phyloP scores from a whole-genome alignment of 2,888 invertebrate genomes.

The Apamea sordens region DNA sequence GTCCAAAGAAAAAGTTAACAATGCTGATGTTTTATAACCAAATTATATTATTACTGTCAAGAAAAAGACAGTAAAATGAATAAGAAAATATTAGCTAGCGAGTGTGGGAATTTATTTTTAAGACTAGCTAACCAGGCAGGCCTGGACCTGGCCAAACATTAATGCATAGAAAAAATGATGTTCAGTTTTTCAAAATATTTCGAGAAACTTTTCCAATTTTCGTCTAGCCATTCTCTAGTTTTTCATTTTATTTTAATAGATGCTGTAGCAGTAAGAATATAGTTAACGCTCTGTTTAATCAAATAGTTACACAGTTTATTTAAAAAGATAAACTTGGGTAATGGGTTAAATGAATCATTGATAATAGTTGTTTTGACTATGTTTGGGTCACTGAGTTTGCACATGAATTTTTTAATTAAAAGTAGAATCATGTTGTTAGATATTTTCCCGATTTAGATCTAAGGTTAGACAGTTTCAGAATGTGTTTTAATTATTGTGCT shows the following conservation, averaged over 20 bases:
- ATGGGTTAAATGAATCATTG: slow-evolving; percentile 28
- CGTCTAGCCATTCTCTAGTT: not conserved
- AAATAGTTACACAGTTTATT: slow-evolving; percentile 28
- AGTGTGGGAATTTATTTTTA: too few relatives aligned
- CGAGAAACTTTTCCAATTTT: not conserved
- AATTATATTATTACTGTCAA: not conserved
- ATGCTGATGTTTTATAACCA: not conserved
- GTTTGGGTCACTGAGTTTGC: slow-evolving; percentile 13
- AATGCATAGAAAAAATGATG: too few relatives aligned
- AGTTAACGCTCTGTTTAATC: slow-evolving; percentile 19
- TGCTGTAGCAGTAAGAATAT: not conserved
- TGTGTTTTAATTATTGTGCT: not conserved
- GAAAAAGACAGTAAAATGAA: not conserved
- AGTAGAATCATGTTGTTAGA: not conserved
- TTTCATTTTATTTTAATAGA: not conserved
- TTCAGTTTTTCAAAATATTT: not conserved
- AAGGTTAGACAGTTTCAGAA: not conserved
- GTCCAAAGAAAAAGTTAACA: not conserved
- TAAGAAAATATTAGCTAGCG: too few relatives aligned
- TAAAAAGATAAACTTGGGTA: slow-evolving; percentile 11
- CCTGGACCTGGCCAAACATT: too few relatives aligned
- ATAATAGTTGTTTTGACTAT: slow-evolving; percentile 29
- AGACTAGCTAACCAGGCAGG: too few relatives aligned
- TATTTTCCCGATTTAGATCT: not conserved
- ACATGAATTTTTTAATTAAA: not conserved